Evolutionary conservation across 1,140 invertebrate genomes (phyloP).

Genomic region (Heliconius congener): DNA sequence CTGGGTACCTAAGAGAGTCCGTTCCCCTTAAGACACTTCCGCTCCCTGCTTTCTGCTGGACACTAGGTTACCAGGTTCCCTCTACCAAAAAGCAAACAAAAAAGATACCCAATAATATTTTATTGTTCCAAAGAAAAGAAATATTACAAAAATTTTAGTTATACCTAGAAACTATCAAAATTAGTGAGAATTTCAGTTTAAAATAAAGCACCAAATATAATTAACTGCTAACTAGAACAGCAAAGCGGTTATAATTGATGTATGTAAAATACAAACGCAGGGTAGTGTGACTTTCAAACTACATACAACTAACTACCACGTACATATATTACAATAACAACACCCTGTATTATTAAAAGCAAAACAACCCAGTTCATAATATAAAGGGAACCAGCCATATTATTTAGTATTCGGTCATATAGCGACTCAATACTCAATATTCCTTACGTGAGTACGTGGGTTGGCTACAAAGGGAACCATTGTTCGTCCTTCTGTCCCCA

Average conservation of each 20-base stretch:
- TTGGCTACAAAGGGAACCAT: conserved; percentile 5
- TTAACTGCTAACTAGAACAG: conserved; percentile 2
- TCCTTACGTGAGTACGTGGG: conserved; percentile 12
- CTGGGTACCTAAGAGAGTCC: too few relatives aligned
- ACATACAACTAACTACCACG: background rate
- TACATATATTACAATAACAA: background rate
- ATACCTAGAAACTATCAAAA: background rate
- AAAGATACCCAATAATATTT: too few relatives aligned
- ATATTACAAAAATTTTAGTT: too few relatives aligned
- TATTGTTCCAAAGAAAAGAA: too few relatives aligned
- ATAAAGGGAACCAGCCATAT: background rate
- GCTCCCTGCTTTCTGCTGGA: too few relatives aligned
- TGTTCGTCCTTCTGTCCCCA: background rate
- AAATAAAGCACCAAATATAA: background rate
- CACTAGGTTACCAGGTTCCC: too few relatives aligned
- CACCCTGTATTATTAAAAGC: conserved; percentile 7
- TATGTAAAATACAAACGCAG: conserved; percentile 4
- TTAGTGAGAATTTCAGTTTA: background rate
- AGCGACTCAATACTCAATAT: conserved; percentile 20
- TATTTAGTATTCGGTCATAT: conserved; percentile 6
- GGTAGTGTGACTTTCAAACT: background rate
- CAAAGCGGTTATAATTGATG: conserved; percentile 10
- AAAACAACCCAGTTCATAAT: background rate
- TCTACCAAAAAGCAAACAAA: too few relatives aligned
- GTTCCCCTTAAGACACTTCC: too few relatives aligned